phyloP scores from a whole-genome alignment of 2,888 invertebrate genomes.

The Caenorhabditis sp. region DNA sequence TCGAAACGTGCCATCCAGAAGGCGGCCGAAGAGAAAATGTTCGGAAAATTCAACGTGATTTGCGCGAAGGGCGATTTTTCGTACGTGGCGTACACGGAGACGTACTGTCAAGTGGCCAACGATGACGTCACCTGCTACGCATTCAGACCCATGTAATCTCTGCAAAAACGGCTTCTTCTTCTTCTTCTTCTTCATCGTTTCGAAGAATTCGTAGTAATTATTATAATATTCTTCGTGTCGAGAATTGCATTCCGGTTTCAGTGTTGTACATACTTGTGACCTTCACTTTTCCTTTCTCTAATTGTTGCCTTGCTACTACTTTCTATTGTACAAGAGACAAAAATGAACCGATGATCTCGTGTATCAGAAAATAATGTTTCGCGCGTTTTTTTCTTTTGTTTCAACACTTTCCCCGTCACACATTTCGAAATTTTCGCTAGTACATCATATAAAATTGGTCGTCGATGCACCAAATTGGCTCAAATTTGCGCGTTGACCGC shows the following conservation, averaged over 20 bases:
- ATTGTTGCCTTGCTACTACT: no score
- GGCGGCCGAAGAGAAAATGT: slow-evolving; percentile 76
- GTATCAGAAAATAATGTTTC: background rate
- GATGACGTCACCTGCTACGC: slow-evolving; percentile 78
- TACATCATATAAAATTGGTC: no score
- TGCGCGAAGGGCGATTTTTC: slow-evolving; percentile 77
- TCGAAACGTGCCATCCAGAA: slow-evolving; percentile 78
- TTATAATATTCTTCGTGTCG: slow-evolving; percentile 43
- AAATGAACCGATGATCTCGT: slow-evolving; percentile 48
- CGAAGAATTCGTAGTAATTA: slow-evolving; percentile 40
- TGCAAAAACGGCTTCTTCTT: background rate
- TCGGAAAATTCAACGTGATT: slow-evolving; percentile 77
- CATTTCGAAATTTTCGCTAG: no score
- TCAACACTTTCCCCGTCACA: background rate
- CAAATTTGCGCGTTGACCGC: slow-evolving; percentile 21
- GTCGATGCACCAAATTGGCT: slow-evolving; percentile 18
- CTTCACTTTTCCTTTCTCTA: slow-evolving; percentile 23
- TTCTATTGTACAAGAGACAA: no score
- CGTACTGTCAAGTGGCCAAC: slow-evolving; percentile 69
- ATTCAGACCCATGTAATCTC: slow-evolving; percentile 70
- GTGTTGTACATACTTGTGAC: slow-evolving; percentile 48
- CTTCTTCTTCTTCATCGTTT: background rate
- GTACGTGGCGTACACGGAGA: slow-evolving; percentile 77
- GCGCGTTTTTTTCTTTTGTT: background rate
- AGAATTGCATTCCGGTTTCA: slow-evolving; percentile 56